These are phyloP conservation scores for Epinephelus moara DNA, from an alignment of 2,113 vertebrate species.

Conservation along the genomic window DNA sequence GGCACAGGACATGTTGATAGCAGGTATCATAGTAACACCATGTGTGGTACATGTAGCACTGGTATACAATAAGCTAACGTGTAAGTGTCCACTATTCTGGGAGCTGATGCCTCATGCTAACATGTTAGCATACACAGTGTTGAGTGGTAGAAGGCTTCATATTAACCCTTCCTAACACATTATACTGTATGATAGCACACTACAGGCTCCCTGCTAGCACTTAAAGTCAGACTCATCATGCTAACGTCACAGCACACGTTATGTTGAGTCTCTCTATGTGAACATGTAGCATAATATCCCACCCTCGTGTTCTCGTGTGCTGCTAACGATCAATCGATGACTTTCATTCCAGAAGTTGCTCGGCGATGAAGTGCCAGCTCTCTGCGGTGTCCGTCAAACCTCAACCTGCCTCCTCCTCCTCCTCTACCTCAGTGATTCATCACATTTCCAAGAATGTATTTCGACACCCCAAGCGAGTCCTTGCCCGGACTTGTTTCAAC, in stretches of 20 bases:
- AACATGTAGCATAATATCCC: neutral
- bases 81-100: neutral
- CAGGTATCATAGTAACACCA: too few species aligned
- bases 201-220: neutral
- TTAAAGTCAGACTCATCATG: too few species aligned
- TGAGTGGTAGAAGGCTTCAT: neutral
- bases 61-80: neutral
- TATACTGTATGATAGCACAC: neutral
- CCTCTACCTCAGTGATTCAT: conserved; percentile 35
- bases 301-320: neutral
- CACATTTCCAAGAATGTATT: conserved; percentile 25
- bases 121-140: too few species aligned
- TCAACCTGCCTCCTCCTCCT: neutral
- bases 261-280: neutral
- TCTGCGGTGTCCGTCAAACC: conserved; percentile 4
- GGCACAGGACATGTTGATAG: too few species aligned
- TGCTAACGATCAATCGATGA: neutral
- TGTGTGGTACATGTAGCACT: neutral
- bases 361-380: neutral
- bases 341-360: conserved; percentile 22
- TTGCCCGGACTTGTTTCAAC: conserved; percentile 33
- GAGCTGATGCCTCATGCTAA: neutral
- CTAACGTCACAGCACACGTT: too few species aligned
- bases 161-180: neutral
- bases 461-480: neutral